Percentiles rank a stretch among this genome's conserved stretches.
Evolutionary conservation across 1,140 invertebrate species (phyloP).

Genomic region (Bombus confusus): DNA sequence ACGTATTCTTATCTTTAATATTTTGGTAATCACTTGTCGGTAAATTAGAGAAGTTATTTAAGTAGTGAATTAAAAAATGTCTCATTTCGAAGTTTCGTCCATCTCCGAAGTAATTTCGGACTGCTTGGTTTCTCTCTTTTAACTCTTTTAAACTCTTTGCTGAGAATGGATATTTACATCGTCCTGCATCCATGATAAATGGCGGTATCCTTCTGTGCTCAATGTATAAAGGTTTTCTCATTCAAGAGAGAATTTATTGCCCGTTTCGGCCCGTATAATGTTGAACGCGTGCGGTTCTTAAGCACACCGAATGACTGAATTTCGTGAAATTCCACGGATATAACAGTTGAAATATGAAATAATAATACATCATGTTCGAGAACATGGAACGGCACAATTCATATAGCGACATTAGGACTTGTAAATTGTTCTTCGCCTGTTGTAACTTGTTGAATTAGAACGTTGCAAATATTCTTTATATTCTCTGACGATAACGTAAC

Average conservation of each 20-base stretch:
- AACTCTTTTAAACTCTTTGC: not conserved
- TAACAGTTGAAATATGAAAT: not conserved
- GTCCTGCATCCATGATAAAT: conserved; percentile 1
- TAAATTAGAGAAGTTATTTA: too few relatives aligned
- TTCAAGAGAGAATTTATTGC: conserved; percentile 2
- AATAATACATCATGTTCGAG: not conserved
- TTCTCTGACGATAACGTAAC: not conserved
- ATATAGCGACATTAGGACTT: not conserved
- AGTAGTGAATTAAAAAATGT: not conserved
- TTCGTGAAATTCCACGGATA: not conserved
- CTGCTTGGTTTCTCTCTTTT: not conserved
- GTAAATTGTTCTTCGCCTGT: too few relatives aligned
- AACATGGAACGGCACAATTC: not conserved
- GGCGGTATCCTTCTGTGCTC: too few relatives aligned
- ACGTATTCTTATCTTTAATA: too few relatives aligned
- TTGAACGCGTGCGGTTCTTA: not conserved
- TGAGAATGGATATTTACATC: conserved; percentile 3
- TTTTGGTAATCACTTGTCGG: too few relatives aligned
- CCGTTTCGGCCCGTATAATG: not conserved
- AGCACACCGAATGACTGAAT: not conserved
- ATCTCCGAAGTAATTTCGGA: not conserved
- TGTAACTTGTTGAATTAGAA: too few relatives aligned
- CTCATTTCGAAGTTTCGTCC: not conserved
- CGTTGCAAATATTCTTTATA: not conserved
- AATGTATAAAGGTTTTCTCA: not conserved